Conservation (phyloP, 64 coral and sea anemone species). For the Hydrozoanthus tunicans region DNA sequence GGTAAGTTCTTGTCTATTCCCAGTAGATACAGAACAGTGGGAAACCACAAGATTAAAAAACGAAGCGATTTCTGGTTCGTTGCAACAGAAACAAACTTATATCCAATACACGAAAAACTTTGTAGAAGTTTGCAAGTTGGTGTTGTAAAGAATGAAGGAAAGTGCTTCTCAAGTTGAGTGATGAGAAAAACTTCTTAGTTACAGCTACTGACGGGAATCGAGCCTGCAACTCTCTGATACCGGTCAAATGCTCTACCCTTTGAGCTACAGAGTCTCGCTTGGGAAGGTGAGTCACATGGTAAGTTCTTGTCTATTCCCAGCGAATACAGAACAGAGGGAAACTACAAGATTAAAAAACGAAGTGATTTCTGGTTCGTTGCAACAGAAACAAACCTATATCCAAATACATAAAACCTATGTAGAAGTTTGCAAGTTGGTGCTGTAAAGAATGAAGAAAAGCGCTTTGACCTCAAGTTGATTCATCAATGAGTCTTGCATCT, state of each 20-base stretch:
- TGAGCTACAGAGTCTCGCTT: no score
- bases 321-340: slow-evolving; percentile 41
- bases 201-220: no score
- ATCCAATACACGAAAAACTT: background rate
- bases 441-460: background rate
- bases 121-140: background rate
- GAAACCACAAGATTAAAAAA: slow-evolving; percentile 48
- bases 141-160: background rate
- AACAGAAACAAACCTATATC: background rate
- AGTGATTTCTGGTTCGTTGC: background rate
- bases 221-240: no score
- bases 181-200: no score
- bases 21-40: slow-evolving; percentile 22
- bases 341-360: slow-evolving; percentile 41
- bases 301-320: no score
- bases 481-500: no score
- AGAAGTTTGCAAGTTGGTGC: background rate
- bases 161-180: background rate
- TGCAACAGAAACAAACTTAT: background rate
- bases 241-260: no score
- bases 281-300: no score
- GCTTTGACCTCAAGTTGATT: background rate
- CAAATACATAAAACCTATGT: background rate
- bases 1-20: no score
- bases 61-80: background rate